Base-by-base conservation (phyloP, 2,797 vertebrate genomes). In the Periparus ater region DNA sequence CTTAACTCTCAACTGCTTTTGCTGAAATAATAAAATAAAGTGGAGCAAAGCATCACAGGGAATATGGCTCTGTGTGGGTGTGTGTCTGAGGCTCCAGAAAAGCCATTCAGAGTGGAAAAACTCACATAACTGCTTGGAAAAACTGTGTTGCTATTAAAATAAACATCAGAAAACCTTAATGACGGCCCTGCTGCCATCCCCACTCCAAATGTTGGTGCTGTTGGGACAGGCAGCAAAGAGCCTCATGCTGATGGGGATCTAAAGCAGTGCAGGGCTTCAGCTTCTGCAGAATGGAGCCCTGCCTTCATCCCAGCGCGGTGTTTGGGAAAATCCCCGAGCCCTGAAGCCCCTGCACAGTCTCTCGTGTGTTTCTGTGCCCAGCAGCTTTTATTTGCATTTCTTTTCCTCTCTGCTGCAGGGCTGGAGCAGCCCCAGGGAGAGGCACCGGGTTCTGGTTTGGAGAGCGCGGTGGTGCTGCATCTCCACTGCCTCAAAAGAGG, bases 141-240 rank as follows among this genome's bases (percentile, higher is more conserved):
- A 36, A 36, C 36, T 36, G 36, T 10, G 9, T 6, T 25, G 27
- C n/a, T 91, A 27, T 50, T 71, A 61, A 45, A 61, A 73, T 40
- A 93, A 34, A 7, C 4, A n/a, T 30, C 50, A 70, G 34, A 32
- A 81, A 75, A 21, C 7, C 3, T 81, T 38, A 81, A 44, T 68
- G 62, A 65, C 68, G 47, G 42, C 13, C 25, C 2, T 29, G 42
- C 50, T 96, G 85, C 47, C 68, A 65, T 67, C 22, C 29, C 48
- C 45, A 67, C 48, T 11, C 53, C 23, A 30, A 51, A n/a, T 11
- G 30, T 8, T 7, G 13, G 29, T 1, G 0, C 38, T 32, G 1
- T 10, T 8, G n/a, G 63, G 34, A 21, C 50, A 87, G 23, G 17
- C 68, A 68, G 61, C 13, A 34, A 68, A 71, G 65, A 47, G 3